Evolutionary conservation across 2,113 vertebrate genomes (phyloP).

Genomic region (Otus sunia): DNA sequence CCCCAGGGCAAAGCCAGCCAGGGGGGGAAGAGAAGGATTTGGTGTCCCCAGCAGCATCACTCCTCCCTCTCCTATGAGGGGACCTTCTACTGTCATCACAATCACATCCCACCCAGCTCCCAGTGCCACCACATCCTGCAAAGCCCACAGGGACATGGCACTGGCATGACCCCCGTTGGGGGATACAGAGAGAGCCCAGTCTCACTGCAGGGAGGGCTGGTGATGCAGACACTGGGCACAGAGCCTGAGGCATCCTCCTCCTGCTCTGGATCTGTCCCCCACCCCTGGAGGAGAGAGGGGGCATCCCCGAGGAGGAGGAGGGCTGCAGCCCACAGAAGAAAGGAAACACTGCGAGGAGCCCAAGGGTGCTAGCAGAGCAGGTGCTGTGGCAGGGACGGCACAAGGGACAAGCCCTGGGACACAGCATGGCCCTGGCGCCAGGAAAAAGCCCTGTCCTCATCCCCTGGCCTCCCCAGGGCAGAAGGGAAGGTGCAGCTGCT

Average conservation of each 20-base stretch:
- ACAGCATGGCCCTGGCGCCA: accelerated
- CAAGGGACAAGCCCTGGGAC: neutral
- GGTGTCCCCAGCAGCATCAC: accelerated
- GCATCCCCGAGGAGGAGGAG: neutral
- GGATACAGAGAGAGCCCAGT: neutral
- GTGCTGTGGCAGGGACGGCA: neutral
- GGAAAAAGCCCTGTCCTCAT: neutral
- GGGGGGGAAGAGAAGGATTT: neutral
- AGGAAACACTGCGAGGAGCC: accelerated
- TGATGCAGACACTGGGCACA: neutral
- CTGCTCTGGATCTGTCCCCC: neutral
- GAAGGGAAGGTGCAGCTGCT: neutral
- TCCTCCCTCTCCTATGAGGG: neutral
- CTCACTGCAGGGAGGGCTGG: accelerated
- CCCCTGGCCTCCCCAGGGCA: neutral
- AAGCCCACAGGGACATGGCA: neutral
- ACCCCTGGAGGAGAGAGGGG: accelerated
- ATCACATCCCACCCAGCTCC: neutral
- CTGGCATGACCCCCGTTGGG: accelerated
- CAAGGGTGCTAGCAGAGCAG: neutral
- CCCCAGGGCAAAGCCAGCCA: neutral
- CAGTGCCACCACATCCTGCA: neutral
- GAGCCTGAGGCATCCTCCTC: neutral
- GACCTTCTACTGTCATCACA: neutral
- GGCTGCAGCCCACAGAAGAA: neutral